phyloP scores from a whole-genome alignment of 2,113 vertebrate genomes.

The Tenebrosternarchus preto region DNA sequence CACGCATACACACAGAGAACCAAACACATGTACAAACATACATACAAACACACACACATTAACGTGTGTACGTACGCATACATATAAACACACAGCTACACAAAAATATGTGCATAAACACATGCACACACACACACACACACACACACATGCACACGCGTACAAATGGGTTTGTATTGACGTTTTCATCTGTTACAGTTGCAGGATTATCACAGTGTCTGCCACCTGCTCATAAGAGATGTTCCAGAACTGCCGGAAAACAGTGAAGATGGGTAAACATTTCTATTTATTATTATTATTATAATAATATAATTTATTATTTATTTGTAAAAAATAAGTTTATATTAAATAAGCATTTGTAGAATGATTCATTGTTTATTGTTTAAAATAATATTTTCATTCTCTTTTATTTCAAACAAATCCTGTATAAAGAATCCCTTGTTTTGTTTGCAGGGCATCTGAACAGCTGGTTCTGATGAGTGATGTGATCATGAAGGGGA shows the following conservation, averaged over 20 bases:
- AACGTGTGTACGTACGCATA: not conserved
- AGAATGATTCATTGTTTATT: not conserved
- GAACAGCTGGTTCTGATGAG: constrained; percentile 47
- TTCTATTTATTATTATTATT: not conserved
- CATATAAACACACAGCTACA: not conserved
- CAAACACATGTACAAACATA: not conserved
- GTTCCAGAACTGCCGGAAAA: constrained; percentile 69
- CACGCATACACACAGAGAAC: no score
- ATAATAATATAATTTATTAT: no score
- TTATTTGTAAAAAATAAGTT: not conserved
- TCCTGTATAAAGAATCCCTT: no score
- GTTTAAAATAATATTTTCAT: not conserved
- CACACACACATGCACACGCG: not conserved
- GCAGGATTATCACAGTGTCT: constrained; percentile 82
- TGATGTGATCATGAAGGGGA: constrained; percentile 80
- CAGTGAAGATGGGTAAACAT: constrained; percentile 58
- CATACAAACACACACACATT: no score
- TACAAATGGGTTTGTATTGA: not conserved
- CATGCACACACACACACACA: not conserved
- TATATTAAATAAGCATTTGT: not conserved
- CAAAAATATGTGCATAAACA: not conserved
- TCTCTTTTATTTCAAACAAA: no score
- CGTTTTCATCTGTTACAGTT: constrained; percentile 69
- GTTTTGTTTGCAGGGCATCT: constrained; percentile 58
- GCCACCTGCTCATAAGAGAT: constrained; percentile 82